Evolutionary conservation across 2,113 vertebrate species (phyloP), one percentile per base, ranked within the genome.

Genomic region (Cisticola juncidis): DNA sequence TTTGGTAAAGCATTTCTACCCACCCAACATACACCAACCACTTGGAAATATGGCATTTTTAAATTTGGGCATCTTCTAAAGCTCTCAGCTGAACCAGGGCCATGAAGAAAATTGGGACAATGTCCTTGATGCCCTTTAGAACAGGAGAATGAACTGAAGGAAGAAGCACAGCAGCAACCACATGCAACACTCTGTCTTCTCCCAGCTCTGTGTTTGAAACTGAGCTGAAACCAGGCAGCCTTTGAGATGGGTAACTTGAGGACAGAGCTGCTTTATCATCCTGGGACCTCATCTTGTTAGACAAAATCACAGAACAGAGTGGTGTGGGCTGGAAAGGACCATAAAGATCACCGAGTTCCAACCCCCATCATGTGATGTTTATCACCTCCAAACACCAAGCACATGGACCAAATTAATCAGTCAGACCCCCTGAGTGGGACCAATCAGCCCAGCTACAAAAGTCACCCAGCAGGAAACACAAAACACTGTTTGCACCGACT

Each of bases 211-310:
- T 15, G 28, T 20, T 4, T 40, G 24, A 88, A 88, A 89, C 0
- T 0, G 23, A 87, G 44, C 15, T 69, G 40, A 64, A 89, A 58
- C 0, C 0, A 64, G 9, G 28, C 66, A 53, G 5, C 5, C 14
- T 71, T 40, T 81, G 23, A 54, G 24, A 31, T 8, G 19, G 14
- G 33, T 24, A 54, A 50, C 16, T 8, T 21, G 26, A 78, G 71
- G 25, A 31, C 14, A 35, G 28, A 82, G 53, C 57, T 91, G 24
- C 24, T 61, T 69, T 57, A 81, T 33, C 65, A 69, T 7, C 24
- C 48, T 35, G 9, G 85, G 45, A 60, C 22, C 73, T 72, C 58
- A 57, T 6, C 22, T 36, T 7, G 1, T 28, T 3, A 36, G n/a
- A n/a, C 20, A 26, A 40, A 48, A 40, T 26, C 47, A 54, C 21